Conservation (phyloP, 2,797 vertebrate genomes). For the Falco cherrug region DNA sequence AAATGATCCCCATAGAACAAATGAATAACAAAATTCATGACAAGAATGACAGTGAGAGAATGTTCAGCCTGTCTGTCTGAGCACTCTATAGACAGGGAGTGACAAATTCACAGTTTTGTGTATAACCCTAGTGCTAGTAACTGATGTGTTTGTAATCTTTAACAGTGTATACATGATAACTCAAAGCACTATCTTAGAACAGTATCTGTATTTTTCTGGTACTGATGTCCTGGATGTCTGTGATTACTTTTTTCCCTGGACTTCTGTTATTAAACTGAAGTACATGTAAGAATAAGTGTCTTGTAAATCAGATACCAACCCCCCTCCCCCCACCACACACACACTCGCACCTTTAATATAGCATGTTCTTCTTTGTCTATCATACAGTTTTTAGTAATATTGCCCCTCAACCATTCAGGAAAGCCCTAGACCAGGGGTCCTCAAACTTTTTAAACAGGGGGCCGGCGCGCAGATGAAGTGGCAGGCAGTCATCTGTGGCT, state of each 20-base stretch:
- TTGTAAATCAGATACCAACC: neutral
- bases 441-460: too few relatives aligned
- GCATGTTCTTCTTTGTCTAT: neutral
- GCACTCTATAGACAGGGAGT: neutral
- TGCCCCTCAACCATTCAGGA: neutral
- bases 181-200: neutral
- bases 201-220: neutral
- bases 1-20: neutral
- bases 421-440: neutral
- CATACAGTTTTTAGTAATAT: neutral
- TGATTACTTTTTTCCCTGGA: too few relatives aligned
- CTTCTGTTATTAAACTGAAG: neutral
- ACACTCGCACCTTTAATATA: neutral
- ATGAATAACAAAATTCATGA: neutral
- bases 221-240: neutral
- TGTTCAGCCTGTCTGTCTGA: neutral
- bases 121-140: neutral
- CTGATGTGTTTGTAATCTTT: neutral
- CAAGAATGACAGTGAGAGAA: neutral
- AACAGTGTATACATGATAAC: neutral
- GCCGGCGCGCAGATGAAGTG: too few relatives aligned
- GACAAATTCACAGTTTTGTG: neutral
- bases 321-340: too few relatives aligned
- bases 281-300: neutral
- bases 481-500: too few relatives aligned